Conservation (phyloP, 2,113 vertebrate genomes). For the Grammomys dolichurus region DNA sequence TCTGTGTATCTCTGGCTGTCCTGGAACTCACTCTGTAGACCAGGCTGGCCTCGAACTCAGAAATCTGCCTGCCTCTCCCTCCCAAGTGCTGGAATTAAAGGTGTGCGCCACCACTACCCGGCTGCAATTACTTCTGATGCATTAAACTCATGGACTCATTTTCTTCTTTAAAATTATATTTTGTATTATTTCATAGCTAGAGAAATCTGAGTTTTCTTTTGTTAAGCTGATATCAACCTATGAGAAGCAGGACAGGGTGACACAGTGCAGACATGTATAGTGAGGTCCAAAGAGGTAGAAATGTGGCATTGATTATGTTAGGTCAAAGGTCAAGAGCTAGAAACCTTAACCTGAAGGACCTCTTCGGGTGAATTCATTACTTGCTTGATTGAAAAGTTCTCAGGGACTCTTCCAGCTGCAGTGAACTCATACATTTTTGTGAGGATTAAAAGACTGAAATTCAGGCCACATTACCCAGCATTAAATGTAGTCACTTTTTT, state of each 20-base stretch:
- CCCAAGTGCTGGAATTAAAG: too few species aligned
- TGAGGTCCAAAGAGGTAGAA: background rate
- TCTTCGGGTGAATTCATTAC: background rate
- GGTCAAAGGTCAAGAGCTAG: background rate
- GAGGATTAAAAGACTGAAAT: constrained; percentile 38
- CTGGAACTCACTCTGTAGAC: too few species aligned
- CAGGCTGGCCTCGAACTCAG: too few species aligned
- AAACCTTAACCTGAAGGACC: background rate
- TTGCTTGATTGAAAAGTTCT: background rate
- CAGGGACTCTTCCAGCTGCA: background rate
- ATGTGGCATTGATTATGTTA: background rate
- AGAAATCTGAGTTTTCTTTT: background rate
- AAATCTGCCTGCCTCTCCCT: too few species aligned
- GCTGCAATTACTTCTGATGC: background rate
- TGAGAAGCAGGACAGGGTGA: background rate
- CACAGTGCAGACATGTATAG: background rate
- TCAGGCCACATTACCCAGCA: background rate
- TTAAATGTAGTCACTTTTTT: background rate
- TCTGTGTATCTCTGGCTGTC: too few species aligned
- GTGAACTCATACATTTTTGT: constrained; percentile 38
- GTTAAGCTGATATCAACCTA: background rate
- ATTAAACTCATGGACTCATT: background rate
- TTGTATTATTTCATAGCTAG: background rate
- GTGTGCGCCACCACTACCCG: too few species aligned
- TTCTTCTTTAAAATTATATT: constrained; percentile 3